Evolutionary conservation across 2,797 vertebrate genomes (phyloP).

Genomic region (Protonibea diacanthus): DNA sequence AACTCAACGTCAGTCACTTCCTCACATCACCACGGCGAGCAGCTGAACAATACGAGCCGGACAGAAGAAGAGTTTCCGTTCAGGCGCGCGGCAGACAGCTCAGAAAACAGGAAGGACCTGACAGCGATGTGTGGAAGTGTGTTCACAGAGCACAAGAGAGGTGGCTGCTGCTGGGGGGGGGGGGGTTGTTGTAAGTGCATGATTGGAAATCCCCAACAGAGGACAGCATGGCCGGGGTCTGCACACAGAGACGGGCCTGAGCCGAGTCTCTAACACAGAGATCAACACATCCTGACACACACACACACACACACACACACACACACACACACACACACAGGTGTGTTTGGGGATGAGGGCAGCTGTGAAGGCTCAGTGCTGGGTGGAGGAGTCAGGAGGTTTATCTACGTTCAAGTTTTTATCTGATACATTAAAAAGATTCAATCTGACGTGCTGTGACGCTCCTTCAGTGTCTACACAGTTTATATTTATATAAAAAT

Average conservation of each 20-base stretch:
- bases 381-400: too few species aligned
- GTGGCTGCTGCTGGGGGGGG: slow-evolving; percentile 22
- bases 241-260: not conserved
- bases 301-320: not conserved
- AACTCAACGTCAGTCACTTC: slow-evolving; percentile 44
- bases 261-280: not conserved
- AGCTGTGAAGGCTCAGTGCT: too few species aligned
- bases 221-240: not conserved
- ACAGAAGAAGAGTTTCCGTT: slow-evolving; percentile 60
- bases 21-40: slow-evolving; percentile 19
- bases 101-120: slow-evolving; percentile 79
- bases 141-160: slow-evolving; percentile 41
- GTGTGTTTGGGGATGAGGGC: too few species aligned
- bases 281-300: not conserved
- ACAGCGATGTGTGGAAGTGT: slow-evolving; percentile 61
- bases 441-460: too few species aligned
- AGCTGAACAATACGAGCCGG: slow-evolving; percentile 50
- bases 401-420: too few species aligned
- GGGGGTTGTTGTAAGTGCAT: slow-evolving; percentile 14
- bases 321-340: not conserved
- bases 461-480: too few species aligned
- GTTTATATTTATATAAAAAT: too few species aligned
- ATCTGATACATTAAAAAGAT: too few species aligned
- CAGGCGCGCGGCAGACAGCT: slow-evolving; percentile 53
- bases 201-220: slow-evolving; percentile 75